phyloP scores from a whole-genome alignment of 2,888 invertebrate species.

The Tupiocoris notatus region DNA sequence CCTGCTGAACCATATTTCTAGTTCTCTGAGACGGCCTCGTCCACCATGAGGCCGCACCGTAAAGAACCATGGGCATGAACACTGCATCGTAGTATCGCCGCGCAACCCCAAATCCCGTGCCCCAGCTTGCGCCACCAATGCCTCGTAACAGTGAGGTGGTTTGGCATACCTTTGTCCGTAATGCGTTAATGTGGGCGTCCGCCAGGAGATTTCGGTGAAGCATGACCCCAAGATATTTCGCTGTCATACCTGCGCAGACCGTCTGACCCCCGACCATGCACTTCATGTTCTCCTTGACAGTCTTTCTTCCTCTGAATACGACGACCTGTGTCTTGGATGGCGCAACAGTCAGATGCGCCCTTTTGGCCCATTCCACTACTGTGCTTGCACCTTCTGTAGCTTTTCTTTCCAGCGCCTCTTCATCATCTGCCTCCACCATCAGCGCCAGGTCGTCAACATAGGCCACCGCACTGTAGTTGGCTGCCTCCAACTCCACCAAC shows the following conservation, averaged over 20 bases:
- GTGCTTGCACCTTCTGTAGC: not conserved
- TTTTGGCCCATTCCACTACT: not conserved
- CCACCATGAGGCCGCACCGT: not conserved
- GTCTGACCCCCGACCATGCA: not conserved
- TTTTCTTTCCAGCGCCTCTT: not conserved
- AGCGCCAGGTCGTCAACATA: not conserved
- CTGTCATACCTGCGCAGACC: not conserved
- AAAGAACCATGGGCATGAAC: not conserved
- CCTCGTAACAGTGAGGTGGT: not conserved
- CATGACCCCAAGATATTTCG: not conserved
- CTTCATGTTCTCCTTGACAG: not conserved
- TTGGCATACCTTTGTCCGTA: not conserved
- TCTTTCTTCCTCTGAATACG: not conserved
- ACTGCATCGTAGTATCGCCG: not conserved
- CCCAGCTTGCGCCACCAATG: not conserved
- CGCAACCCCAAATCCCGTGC: not conserved
- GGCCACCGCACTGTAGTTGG: not conserved
- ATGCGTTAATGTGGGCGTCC: not conserved
- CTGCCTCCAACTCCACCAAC: not conserved
- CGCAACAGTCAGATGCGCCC: not conserved
- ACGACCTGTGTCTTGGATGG: not conserved
- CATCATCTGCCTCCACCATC: not conserved
- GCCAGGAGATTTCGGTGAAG: not conserved
- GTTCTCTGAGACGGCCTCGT: not conserved
- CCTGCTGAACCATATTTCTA: not conserved